phyloP scores from a whole-genome alignment of 1,140 invertebrate species.

The Zaprionus tsacasi region DNA sequence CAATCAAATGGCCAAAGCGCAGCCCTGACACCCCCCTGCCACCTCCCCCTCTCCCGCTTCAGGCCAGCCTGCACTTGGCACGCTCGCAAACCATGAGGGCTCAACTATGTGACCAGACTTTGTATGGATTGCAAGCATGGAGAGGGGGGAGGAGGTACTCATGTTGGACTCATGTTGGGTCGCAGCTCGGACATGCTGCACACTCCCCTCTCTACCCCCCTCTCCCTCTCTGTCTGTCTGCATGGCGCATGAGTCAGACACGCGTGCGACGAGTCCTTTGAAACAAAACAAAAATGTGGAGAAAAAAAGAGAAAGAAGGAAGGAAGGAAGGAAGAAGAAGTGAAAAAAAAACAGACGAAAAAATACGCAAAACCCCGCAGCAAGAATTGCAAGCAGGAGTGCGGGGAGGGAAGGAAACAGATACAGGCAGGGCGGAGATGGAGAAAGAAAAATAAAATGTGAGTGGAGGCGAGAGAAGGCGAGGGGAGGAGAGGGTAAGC shows the following conservation, averaged over 20 bases:
- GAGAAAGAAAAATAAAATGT: background rate
- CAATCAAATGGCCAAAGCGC: conserved; percentile 70
- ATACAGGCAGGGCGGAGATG: background rate
- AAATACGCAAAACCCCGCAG: conserved; percentile 20
- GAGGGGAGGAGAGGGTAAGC: conserved; percentile 21
- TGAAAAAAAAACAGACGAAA: conserved; percentile 3
- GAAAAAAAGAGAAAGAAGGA: conserved; percentile 1
- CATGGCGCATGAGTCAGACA: conserved; percentile 62
- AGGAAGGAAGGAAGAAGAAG: too few species aligned
- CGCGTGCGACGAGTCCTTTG: conserved; percentile 66
- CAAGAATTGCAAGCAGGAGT: conserved; percentile 5
- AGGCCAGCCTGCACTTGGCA: background rate
- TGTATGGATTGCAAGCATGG: conserved; percentile 72
- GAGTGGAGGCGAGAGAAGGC: background rate
- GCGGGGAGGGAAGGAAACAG: background rate
- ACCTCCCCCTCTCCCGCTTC: background rate
- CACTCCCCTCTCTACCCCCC: conserved; percentile 8
- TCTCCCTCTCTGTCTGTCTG: background rate
- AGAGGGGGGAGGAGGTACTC: too few species aligned
- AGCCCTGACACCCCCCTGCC: too few species aligned
- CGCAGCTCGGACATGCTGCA: conserved; percentile 58
- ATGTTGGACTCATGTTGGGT: conserved; percentile 2
- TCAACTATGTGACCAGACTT: conserved; percentile 51
- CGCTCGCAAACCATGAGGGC: conserved; percentile 7
- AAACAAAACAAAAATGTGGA: conserved; percentile 19